Conservation (phyloP, 1,140 invertebrate species). For the Drosophila bipectinata region DNA sequence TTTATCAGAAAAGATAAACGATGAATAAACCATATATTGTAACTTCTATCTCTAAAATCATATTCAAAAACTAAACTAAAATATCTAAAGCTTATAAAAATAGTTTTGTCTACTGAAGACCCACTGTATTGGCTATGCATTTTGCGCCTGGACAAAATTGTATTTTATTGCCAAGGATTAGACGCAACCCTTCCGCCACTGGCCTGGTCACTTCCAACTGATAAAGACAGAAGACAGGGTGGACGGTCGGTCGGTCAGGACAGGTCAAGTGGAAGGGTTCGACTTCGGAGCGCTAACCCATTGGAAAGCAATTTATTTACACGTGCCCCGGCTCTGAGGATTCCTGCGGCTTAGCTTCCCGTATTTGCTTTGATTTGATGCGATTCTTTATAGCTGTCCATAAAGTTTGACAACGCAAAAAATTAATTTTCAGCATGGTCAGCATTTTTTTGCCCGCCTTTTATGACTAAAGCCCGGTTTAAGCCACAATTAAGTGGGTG, state of each 20-base stretch:
- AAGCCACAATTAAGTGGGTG: conserved; percentile 45
- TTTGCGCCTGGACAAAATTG: conserved; percentile 55
- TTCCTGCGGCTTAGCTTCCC: conserved; percentile 51
- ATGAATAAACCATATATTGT: too few relatives aligned
- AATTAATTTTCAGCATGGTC: conserved; percentile 62
- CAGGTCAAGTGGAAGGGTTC: conserved; percentile 58
- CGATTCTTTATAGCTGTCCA: conserved; percentile 70
- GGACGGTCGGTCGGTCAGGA: conserved; percentile 6
- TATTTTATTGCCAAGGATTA: conserved; percentile 80
- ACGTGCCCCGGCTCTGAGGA: conserved; percentile 61
- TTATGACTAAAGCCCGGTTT: conserved; percentile 36
- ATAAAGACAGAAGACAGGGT: conserved; percentile 56
- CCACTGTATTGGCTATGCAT: conserved; percentile 21
- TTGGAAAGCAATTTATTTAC: conserved; percentile 75
- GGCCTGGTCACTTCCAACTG: conserved; percentile 41
- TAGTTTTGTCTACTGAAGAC: neutral
- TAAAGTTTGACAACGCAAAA: conserved; percentile 57
- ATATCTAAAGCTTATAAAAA: neutral
- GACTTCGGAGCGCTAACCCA: conserved; percentile 28
- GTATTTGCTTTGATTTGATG: conserved; percentile 70
- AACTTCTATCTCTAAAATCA: too few relatives aligned
- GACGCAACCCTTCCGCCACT: conserved; percentile 58
- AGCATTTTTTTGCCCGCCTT: conserved; percentile 6
- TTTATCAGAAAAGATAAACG: too few relatives aligned
- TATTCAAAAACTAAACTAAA: too few relatives aligned